These are phyloP conservation scores for Tamandua tetradactyla DNA, from an alignment of 2,797 vertebrate species.

Conservation along the genomic window DNA sequence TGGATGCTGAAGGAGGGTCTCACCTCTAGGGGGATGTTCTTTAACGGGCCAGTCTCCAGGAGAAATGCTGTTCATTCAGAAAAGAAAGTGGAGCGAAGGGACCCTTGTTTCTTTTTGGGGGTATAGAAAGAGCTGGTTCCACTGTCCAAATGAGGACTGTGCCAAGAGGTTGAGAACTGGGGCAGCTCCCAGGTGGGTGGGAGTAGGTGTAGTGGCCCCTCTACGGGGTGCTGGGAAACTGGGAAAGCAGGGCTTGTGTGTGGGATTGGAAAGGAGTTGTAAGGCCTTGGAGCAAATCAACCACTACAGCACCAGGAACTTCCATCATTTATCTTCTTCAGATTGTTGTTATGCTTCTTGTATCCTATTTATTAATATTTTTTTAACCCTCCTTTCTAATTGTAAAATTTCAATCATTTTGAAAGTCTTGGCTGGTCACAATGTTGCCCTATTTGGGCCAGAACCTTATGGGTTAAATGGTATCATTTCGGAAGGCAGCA, in stretches of 20 bases:
- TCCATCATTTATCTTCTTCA: accelerated
- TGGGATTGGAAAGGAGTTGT: accelerated
- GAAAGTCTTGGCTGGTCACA: neutral
- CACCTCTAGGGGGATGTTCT: neutral
- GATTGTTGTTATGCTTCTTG: accelerated
- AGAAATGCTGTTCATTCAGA: neutral
- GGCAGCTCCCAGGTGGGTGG: neutral
- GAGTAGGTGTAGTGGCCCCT: neutral
- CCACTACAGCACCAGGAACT: neutral
- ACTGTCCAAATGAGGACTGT: accelerated
- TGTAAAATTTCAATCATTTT: neutral
- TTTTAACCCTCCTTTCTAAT: neutral
- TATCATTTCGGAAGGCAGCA: neutral
- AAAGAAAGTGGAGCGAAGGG: neutral
- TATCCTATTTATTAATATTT: neutral
- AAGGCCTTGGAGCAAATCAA: neutral
- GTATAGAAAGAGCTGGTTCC: neutral
- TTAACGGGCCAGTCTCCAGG: neutral
- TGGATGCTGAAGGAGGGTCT: neutral
- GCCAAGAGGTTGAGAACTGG: neutral
- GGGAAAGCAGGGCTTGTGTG: neutral
- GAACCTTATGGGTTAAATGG: neutral
- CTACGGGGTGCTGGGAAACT: accelerated
- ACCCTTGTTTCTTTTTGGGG: neutral
- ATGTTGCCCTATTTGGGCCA: neutral